Evolutionary conservation across 2,797 vertebrate species (phyloP), one percentile per base, ranked within the genome.

Genomic region (Bovichtus diacanthus): DNA sequence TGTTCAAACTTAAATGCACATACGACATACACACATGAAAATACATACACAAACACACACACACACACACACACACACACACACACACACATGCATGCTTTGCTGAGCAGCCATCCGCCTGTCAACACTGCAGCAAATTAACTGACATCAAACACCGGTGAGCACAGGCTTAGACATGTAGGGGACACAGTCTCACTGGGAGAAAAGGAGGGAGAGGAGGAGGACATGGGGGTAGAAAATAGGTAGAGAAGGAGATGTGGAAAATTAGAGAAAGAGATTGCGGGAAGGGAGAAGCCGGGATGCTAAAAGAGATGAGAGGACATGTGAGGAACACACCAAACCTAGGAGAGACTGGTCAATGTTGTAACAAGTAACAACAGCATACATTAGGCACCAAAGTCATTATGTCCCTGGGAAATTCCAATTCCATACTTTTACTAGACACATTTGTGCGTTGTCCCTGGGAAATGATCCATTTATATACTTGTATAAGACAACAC

Each of bases 41-140:
- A 73, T 47, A 76, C 43, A 50, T 41, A 61, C 34, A 49, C n/a
- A 54, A 51, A 54, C 51, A 55, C 18, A 31, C 53, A 61, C 27
- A 54, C 53, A 68, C 60, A 73, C 55, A 62, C 70, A 73, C 59
- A 67, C 13, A 59, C 60, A 73, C 50, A 66, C 58, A 83, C 38
- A 85, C 44, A 88, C 77, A 84, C 29, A 83, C 44, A 84, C 86
- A 92, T 80, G 66, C 88, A 74, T 41, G 72, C 84, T 81, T 83
- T 80, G 84, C 84, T 66, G 82, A 70, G 86, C 70, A 88, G 89
- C 94, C 88, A 94, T 94, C 86, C 86, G 80, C 92, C 93, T 96
- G 94, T 95, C 95, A 96, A 93, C 95, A 93, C 94, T 83, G 91
- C 88, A 83, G 93, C 92, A 95, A 95, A 95, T 95, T 91, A 95